Base-by-base conservation (phyloP, 2,797 vertebrate genomes). In the Coregonus sp. region DNA sequence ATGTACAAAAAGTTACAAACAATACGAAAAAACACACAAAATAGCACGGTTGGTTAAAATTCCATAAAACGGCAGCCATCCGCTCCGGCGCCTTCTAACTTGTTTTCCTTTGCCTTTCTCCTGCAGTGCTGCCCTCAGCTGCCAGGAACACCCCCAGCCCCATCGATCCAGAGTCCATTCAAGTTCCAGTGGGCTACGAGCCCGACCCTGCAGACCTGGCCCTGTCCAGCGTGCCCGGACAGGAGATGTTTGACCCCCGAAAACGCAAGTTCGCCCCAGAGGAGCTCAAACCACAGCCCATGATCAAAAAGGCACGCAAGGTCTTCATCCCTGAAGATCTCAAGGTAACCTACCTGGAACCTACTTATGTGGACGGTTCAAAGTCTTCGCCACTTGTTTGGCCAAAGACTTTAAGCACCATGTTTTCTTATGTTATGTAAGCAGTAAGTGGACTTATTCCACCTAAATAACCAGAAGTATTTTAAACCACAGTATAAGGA, bases 221-320 rank as follows among this genome's bases (percentile, higher is more conserved):
- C 7, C 94, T 99, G 75, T 99, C 98, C 93, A 99, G 97, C 82
- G 96, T 99, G 75, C 98, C 98, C 0, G 97, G 98, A 29, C 97
- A 99, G 93, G 98, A 98, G 83, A 96, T 98, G 86, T 99, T 98
- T 61, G 98, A 99, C 82, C 98, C 98, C n/a, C 93, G 98, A 75
- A 99, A 98, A 80, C 95, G 96, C 93, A 99, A 98, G 76, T 99
- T 99, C 92, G 95, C 95, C 0, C 96, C 96, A 1, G 98, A 99
- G 78, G 98, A 99, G 90, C 95, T 99, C 85, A 99, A 99, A 83
- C 98, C 98, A 0, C 98, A 99, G 87, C 98, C 98, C 14, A 99
- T 99, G 97, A 98, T 99, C 90, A 99, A 99, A 91, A 99, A 99
- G 84, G 98, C 98, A 16, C 96, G 97, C 77, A 99, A 99, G 89